These are phyloP conservation scores for Malaclemys terrapin DNA, from an alignment of 2,113 vertebrate genomes.

Conservation along the genomic window DNA sequence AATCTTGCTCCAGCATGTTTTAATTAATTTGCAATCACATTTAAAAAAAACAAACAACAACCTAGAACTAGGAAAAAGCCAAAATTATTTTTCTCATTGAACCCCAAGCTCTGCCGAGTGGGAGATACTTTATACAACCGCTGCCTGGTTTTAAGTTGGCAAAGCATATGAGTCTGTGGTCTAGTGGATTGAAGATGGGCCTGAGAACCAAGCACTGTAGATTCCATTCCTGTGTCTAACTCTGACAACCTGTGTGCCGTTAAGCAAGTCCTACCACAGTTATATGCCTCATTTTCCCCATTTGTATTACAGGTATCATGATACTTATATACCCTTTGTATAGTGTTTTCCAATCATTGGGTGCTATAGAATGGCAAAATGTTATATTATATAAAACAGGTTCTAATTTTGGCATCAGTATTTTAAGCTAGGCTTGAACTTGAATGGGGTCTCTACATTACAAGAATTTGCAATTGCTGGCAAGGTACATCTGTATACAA, in stretches of 20 bases:
- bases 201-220: neutral
- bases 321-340: neutral
- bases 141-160: neutral
- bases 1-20: neutral
- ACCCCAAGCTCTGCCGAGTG: neutral
- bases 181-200: neutral
- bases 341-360: neutral
- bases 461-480: neutral
- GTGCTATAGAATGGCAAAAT: neutral
- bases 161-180: neutral
- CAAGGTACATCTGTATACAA: neutral
- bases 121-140: neutral
- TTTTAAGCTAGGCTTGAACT: neutral
- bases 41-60: neutral
- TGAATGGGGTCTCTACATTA: neutral
- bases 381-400: neutral
- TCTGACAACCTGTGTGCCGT: constrained; percentile 21
- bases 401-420: neutral
- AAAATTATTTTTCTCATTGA: neutral
- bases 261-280: neutral
- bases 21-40: neutral
- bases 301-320: constrained; percentile 16
- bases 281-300: constrained; percentile 9
- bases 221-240: neutral
- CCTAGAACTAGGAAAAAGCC: neutral